Conservation (phyloP, 2,888 invertebrate species). For the Callyntrura sp. region DNA sequence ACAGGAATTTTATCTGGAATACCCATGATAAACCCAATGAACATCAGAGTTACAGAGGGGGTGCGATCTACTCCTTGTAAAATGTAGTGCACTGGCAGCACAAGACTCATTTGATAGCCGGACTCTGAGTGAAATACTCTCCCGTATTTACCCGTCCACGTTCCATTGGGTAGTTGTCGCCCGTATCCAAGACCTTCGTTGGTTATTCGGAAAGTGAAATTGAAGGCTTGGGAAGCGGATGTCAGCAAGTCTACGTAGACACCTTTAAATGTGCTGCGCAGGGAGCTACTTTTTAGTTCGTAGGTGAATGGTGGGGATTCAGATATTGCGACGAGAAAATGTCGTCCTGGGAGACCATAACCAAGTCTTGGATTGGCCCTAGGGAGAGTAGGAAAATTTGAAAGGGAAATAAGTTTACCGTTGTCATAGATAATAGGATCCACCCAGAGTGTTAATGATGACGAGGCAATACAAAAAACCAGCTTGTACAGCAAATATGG, state of each 20-base stretch:
- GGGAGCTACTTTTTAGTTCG: no score
- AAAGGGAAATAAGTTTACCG: no score
- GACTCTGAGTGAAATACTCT: constrained; percentile 57
- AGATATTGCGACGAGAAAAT: not conserved
- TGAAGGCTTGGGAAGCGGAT: constrained; percentile 36
- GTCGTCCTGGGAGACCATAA: constrained; percentile 29
- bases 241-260: constrained; percentile 19
- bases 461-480: not conserved
- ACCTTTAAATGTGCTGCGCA: constrained; percentile 28
- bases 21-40: constrained; percentile 29
- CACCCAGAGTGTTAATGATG: constrained; percentile 13
- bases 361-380: constrained; percentile 35
- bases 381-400: not conserved
- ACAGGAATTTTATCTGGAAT: constrained; percentile 29
- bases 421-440: constrained; percentile 44
- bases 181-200: constrained; percentile 69
- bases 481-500: constrained; percentile 18
- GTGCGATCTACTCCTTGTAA: constrained; percentile 33
- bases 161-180: constrained; percentile 62
- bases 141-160: constrained; percentile 72
- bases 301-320: constrained; percentile 52
- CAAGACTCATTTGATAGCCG: constrained; percentile 53
- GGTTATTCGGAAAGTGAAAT: constrained; percentile 57
- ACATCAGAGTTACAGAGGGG: not conserved
- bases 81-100: constrained; percentile 9